A percentile compares a stretch with the other conserved stretches of the same genome.
These are phyloP conservation scores for Danionella cerebrum DNA, from an alignment of 2,113 vertebrate genomes.

Conservation along the genomic window DNA sequence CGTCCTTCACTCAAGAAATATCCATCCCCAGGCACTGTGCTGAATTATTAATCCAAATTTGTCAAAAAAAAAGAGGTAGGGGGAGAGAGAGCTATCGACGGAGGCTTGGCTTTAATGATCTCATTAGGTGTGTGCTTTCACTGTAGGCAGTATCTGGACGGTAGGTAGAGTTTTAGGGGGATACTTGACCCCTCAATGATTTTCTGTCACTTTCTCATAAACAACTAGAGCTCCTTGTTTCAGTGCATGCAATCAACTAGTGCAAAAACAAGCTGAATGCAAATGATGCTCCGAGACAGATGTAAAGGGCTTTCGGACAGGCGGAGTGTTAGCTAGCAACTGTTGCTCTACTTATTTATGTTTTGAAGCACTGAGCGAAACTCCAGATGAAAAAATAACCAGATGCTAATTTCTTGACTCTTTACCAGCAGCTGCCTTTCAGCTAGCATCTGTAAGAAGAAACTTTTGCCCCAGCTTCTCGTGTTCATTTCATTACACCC, in stretches of 20 bases:
- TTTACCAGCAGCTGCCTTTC: constrained; percentile 63
- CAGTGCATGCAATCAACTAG: constrained; percentile 32
- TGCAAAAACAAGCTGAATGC: constrained; percentile 29
- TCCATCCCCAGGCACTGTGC: constrained; percentile 66
- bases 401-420: constrained; percentile 71
- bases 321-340: not conserved
- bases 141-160: constrained; percentile 54
- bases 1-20: constrained; percentile 75
- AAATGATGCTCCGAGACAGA: constrained; percentile 6
- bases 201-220: constrained; percentile 71
- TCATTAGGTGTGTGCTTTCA: constrained; percentile 67
- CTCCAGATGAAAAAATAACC: constrained; percentile 65
- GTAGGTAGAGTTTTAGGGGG: constrained; percentile 59
- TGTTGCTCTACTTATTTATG: too few relatives aligned
- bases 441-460: constrained; percentile 79
- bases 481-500: constrained; percentile 84
- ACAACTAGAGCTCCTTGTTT: constrained; percentile 54
- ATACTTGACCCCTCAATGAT: constrained; percentile 67
- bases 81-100: constrained; percentile 67
- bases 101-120: constrained; percentile 68
- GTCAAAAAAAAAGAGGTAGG: constrained; percentile 62
- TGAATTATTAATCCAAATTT: constrained; percentile 83
- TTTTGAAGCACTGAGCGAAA: too few relatives aligned
- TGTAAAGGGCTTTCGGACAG: too few relatives aligned
- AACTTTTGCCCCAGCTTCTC: constrained; percentile 59